Conservation (phyloP, 2,113 vertebrate species). For the Bos taurus region DNA sequence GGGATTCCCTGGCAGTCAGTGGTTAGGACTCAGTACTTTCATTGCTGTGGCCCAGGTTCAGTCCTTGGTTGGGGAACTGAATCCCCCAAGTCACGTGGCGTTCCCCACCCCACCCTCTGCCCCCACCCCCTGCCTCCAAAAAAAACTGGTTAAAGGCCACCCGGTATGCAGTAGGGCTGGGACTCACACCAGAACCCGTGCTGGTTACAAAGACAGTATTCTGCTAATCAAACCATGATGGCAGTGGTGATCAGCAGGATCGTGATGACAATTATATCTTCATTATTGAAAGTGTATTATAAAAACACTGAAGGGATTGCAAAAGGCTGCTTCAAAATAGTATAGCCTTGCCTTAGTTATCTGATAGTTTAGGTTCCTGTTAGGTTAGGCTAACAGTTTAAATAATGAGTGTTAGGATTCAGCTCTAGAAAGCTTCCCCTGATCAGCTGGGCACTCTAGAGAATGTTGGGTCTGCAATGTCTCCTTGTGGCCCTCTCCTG, state of each 20-base stretch:
- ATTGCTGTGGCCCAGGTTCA: background rate
- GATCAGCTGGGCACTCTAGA: slow-evolving; percentile 44
- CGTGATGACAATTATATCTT: background rate
- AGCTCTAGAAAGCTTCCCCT: slow-evolving; percentile 39
- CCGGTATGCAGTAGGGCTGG: too few relatives aligned
- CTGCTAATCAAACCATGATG: background rate
- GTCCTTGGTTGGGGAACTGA: background rate
- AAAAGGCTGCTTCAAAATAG: background rate
- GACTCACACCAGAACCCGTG: too few relatives aligned
- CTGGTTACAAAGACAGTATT: background rate
- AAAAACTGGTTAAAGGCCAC: background rate
- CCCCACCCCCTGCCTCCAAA: accelerated
- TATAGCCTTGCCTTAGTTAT: background rate
- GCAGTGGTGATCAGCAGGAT: background rate
- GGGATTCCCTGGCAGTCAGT: background rate
- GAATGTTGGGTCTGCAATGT: slow-evolving; percentile 65
- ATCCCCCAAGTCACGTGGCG: accelerated
- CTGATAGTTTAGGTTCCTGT: background rate
- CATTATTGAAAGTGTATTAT: background rate
- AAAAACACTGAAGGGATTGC: background rate
- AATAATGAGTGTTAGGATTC: background rate
- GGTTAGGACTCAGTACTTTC: background rate
- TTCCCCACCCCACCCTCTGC: too few relatives aligned
- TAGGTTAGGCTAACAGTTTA: background rate
- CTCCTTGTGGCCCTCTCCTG: slow-evolving; percentile 57